These are phyloP conservation scores for Typhlomys cinereus DNA, from an alignment of 2,113 vertebrate species.

Conservation along the genomic window DNA sequence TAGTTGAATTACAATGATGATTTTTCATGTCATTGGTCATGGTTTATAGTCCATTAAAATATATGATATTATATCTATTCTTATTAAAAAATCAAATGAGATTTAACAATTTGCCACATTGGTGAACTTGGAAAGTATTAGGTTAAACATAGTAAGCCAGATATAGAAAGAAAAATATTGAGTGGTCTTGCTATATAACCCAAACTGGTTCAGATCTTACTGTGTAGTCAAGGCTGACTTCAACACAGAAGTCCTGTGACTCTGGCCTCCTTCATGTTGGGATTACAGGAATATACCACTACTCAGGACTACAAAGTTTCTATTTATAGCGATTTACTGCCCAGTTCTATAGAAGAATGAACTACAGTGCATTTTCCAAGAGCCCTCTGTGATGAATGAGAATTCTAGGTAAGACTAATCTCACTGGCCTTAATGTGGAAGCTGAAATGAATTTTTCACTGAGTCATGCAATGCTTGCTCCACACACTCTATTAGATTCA, in stretches of 20 bases:
- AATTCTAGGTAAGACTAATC: not conserved
- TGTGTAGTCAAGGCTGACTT: not conserved
- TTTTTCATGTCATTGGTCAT: too few species aligned
- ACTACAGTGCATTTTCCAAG: not conserved
- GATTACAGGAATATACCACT: not conserved
- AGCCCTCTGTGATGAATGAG: not conserved
- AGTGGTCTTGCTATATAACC: not conserved
- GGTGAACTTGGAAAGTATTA: too few species aligned
- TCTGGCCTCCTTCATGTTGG: not conserved
- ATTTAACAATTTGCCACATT: too few species aligned
- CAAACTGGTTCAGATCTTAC: not conserved
- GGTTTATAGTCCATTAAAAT: too few species aligned
- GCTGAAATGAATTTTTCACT: not conserved
- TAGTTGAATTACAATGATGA: too few species aligned
- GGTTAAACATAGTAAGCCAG: too few species aligned
- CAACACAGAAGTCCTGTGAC: not conserved
- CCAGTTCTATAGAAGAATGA: not conserved
- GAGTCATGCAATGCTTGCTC: not conserved
- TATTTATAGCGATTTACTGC: not conserved
- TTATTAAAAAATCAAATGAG: too few species aligned
- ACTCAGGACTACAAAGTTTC: not conserved
- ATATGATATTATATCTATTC: too few species aligned
- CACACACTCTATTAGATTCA: not conserved
- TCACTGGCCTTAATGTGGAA: not conserved
- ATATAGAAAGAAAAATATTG: not conserved